Conservation (phyloP, 2,113 vertebrate species). For the Psilopsiagon aurifrons region DNA sequence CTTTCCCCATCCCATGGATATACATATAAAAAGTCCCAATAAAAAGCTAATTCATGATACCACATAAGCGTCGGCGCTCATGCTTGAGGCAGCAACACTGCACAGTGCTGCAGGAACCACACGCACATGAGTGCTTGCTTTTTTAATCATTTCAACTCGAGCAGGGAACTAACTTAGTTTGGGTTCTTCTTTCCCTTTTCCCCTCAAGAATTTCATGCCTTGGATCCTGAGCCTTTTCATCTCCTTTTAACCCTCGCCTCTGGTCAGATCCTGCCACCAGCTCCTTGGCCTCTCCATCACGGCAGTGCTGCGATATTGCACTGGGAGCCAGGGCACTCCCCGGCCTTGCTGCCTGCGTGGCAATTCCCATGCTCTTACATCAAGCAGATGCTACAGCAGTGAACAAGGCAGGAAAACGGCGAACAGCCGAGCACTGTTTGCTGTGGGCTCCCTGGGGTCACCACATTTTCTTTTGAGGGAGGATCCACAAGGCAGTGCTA, state of each 20-base stretch:
- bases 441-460: neutral
- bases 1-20: neutral
- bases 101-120: fast-evolving
- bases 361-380: fast-evolving
- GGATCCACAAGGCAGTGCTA: neutral
- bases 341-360: fast-evolving
- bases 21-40: neutral
- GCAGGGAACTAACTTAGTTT: neutral
- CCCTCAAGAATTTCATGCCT: neutral
- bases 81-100: neutral
- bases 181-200: neutral
- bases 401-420: neutral
- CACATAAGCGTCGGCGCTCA: neutral
- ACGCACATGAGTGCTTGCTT: fast-evolving
- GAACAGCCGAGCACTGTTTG: fast-evolving
- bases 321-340: neutral
- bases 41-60: neutral
- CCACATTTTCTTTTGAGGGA: neutral
- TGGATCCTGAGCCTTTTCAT: no score
- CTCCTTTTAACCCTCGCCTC: fast-evolving
- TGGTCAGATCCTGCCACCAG: fast-evolving
- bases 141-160: neutral
- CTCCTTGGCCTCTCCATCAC: fast-evolving
- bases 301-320: fast-evolving
- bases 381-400: neutral